Evolutionary conservation across 2,113 vertebrate species (phyloP).

Genomic region (Hyperopisus bebe): DNA sequence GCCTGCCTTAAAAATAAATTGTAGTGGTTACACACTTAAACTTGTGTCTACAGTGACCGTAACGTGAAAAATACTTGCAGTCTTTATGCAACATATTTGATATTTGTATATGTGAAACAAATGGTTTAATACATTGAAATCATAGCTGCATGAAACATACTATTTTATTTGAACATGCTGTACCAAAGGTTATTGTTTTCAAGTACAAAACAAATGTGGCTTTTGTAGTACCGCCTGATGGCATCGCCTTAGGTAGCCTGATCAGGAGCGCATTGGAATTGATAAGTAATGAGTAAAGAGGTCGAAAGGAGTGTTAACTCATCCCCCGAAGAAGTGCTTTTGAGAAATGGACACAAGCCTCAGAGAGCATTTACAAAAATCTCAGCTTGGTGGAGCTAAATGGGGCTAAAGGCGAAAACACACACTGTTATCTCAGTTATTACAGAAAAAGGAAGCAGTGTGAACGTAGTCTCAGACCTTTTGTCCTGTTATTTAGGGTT

Average conservation of each 20-base stretch:
- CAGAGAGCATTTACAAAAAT: background rate
- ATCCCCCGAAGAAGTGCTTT: background rate
- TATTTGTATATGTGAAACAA: background rate
- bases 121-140: background rate
- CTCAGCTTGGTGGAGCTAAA: background rate
- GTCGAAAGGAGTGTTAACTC: background rate
- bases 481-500: constrained; percentile 27
- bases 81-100: background rate
- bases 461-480: background rate
- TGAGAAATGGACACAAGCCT: background rate
- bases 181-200: background rate
- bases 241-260: background rate
- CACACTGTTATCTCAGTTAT: background rate
- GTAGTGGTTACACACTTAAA: background rate
- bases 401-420: background rate
- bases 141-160: background rate
- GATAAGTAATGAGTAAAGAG: background rate
- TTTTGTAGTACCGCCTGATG: background rate
- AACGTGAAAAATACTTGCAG: background rate
- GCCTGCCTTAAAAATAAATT: background rate
- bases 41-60: background rate
- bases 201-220: background rate
- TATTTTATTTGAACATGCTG: background rate
- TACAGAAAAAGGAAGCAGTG: background rate
- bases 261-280: background rate